A percentile compares a stretch with the other conserved stretches of the same genome.
These are phyloP conservation scores for Butorides virescens DNA, from an alignment of 2,113 vertebrate species.

Conservation along the genomic window DNA sequence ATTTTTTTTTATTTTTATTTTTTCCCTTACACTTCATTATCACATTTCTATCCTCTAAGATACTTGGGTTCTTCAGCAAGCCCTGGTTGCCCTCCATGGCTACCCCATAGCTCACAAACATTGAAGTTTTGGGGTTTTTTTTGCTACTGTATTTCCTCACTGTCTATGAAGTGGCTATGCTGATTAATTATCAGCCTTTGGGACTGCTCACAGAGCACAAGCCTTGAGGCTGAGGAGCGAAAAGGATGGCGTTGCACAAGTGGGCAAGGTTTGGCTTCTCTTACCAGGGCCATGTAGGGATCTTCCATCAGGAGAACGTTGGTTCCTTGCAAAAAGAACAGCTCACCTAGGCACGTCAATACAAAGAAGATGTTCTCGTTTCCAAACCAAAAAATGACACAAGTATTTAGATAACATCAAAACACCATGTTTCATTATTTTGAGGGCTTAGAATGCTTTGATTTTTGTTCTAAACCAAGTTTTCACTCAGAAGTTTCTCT, in stretches of 20 bases:
- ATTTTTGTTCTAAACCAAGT: conserved; percentile 2
- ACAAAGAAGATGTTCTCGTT: not conserved
- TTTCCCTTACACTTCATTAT: not conserved
- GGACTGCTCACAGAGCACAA: not conserved
- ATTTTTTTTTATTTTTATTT: not conserved
- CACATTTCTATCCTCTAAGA: not conserved
- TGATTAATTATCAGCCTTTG: not conserved
- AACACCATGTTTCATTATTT: conserved; percentile 13
- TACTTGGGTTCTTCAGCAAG: not conserved
- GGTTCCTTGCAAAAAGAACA: not conserved
- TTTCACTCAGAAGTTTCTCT: not conserved
- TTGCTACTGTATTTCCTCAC: not conserved
- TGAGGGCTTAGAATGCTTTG: not conserved
- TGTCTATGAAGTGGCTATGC: not conserved
- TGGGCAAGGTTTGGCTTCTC: not conserved
- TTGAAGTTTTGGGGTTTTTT: not conserved
- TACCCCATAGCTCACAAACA: not conserved
- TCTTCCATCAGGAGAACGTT: not conserved
- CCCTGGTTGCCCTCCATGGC: not conserved
- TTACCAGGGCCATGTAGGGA: not conserved
- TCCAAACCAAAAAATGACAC: not conserved
- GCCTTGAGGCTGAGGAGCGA: not conserved
- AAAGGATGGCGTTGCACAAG: not conserved
- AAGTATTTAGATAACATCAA: not conserved
- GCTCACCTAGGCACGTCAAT: not conserved